Conservation (phyloP, 2,797 vertebrate species). For the Molothrus ater region DNA sequence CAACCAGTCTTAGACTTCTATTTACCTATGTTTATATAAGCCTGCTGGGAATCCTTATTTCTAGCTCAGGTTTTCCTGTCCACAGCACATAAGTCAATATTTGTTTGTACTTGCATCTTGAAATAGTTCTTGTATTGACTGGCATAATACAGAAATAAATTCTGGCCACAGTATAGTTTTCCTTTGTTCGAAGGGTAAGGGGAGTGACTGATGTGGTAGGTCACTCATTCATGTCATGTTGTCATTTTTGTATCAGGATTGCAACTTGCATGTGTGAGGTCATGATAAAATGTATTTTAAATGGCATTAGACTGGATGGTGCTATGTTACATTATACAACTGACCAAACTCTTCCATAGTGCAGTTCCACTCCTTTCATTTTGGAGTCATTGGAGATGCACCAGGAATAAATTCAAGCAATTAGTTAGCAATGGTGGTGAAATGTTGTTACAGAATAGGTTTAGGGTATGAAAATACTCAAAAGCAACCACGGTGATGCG, state of each 20-base stretch:
- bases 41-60: slow-evolving; percentile 56
- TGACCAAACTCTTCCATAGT: slow-evolving; percentile 27
- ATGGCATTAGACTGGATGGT: slow-evolving; percentile 35
- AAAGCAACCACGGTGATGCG: neutral
- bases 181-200: neutral
- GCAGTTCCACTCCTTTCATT: slow-evolving; percentile 1
- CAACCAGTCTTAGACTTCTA: slow-evolving; percentile 32
- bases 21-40: slow-evolving; percentile 47
- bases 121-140: slow-evolving; percentile 58
- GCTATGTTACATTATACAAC: slow-evolving; percentile 19
- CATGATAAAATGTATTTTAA: slow-evolving; percentile 60
- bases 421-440: slow-evolving; percentile 6
- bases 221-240: neutral
- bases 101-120: slow-evolving; percentile 70
- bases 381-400: neutral
- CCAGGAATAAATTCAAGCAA: slow-evolving; percentile 17
- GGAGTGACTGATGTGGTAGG: slow-evolving; percentile 14
- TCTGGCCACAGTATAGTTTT: slow-evolving; percentile 14
- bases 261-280: slow-evolving; percentile 62
- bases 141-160: slow-evolving; percentile 47
- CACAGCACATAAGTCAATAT: slow-evolving; percentile 62
- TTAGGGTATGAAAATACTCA: slow-evolving; percentile 2
- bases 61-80: slow-evolving; percentile 62
- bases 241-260: slow-evolving; percentile 50
- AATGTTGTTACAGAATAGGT: neutral